Conservation (phyloP, 2,888 invertebrate species). For the Malthinus flaveolus region DNA sequence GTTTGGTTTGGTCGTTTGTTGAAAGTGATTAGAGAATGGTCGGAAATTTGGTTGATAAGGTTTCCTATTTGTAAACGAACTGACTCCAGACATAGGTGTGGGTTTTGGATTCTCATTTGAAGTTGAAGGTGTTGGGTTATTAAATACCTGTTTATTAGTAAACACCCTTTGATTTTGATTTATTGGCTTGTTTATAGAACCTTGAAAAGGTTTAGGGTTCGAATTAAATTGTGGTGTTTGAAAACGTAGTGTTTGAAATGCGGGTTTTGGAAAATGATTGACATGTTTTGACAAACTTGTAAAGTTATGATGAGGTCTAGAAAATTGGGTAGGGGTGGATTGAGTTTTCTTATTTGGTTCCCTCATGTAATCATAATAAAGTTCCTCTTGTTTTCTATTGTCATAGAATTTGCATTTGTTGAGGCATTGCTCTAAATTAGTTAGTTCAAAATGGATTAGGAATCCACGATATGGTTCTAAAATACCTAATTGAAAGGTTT, state of each 20-base stretch:
- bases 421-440: neutral
- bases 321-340: no score
- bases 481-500: neutral
- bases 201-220: neutral
- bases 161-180: neutral
- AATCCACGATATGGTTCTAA: neutral
- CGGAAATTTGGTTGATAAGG: no score
- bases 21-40: neutral
- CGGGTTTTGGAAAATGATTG: no score
- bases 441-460: neutral
- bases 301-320: no score
- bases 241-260: no score
- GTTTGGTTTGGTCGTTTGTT: neutral
- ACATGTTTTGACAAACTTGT: no score
- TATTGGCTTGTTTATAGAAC: neutral
- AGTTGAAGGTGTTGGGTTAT: neutral
- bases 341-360: neutral
- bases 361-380: neutral
- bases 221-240: neutral
- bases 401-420: neutral
- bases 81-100: neutral
- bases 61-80: no score
- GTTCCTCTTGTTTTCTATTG: neutral
- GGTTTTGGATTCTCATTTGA: neutral
- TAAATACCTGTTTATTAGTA: neutral